Conservation (phyloP, 2,797 vertebrate species). For the Pelobates cultripes region DNA sequence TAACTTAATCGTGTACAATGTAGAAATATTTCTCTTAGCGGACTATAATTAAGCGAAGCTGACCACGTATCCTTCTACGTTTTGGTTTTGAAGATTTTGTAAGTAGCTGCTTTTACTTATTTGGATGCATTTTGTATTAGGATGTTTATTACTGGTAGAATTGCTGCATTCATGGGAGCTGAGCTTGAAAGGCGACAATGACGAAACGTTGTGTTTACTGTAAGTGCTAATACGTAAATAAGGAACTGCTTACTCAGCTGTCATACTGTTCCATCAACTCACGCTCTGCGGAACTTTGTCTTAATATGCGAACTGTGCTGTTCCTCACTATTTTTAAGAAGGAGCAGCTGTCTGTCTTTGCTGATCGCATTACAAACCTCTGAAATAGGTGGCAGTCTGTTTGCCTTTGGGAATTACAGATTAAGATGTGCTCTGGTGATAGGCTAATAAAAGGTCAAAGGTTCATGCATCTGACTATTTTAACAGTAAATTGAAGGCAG, state of each 20-base stretch:
- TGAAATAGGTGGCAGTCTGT: slow-evolving; percentile 51
- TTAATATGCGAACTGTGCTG: background rate
- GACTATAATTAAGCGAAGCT: too few relatives aligned
- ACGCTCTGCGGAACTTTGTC: background rate
- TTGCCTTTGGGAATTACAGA: slow-evolving; percentile 53
- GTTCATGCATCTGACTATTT: too few relatives aligned
- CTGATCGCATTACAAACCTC: slow-evolving; percentile 46
- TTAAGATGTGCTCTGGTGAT: slow-evolving; percentile 40
- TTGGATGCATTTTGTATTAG: background rate
- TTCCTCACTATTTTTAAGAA: slow-evolving; percentile 26
- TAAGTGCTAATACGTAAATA: slow-evolving; percentile 6
- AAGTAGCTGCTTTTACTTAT: too few relatives aligned
- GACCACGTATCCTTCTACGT: too few relatives aligned
- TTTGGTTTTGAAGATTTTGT: background rate
- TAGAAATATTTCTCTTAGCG: too few relatives aligned
- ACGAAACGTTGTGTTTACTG: background rate
- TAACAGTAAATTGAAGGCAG: too few relatives aligned
- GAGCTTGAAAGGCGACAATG: background rate
- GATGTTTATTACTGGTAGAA: background rate
- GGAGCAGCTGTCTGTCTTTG: slow-evolving; percentile 41
- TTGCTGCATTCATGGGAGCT: background rate
- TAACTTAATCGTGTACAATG: too few relatives aligned
- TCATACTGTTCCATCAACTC: background rate
- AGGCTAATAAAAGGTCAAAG: slow-evolving; percentile 21
- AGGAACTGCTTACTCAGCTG: slow-evolving; percentile 21